Evolutionary conservation across 2,888 invertebrate species (phyloP).

Genomic region (Phyllotreta striolata): DNA sequence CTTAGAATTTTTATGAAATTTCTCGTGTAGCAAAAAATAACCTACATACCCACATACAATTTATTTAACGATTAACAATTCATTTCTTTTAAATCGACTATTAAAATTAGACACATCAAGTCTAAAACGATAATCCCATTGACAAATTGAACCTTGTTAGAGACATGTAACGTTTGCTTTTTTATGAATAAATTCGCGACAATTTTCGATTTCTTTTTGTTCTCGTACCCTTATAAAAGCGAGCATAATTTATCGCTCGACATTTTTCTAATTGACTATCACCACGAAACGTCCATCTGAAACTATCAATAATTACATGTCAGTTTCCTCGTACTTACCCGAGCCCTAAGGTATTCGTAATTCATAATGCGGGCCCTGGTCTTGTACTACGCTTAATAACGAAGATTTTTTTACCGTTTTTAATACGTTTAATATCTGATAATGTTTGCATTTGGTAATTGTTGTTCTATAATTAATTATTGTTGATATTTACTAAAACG

Average conservation of each 20-base stretch:
- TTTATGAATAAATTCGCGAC: neutral
- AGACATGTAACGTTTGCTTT: slow-evolving; percentile 7
- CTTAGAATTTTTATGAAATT: too few relatives aligned
- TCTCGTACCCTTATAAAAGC: slow-evolving; percentile 24
- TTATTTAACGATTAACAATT: too few relatives aligned
- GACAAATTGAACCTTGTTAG: slow-evolving; percentile 12
- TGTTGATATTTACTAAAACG: neutral
- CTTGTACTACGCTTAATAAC: slow-evolving; percentile 5
- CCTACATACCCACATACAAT: too few relatives aligned
- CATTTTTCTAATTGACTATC: slow-evolving; percentile 23
- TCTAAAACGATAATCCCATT: slow-evolving; percentile 6
- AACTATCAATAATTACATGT: slow-evolving; percentile 25
- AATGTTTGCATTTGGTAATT: slow-evolving; percentile 6
- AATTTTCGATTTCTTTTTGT: slow-evolving; percentile 11
- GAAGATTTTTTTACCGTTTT: slow-evolving; percentile 4
- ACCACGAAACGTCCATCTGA: slow-evolving; percentile 15
- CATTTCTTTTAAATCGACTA: neutral
- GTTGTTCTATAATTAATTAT: neutral
- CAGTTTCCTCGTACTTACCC: slow-evolving; percentile 11
- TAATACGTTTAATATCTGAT: neutral
- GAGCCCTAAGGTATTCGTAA: neutral
- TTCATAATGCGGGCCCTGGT: slow-evolving; percentile 7
- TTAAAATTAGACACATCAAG: neutral
- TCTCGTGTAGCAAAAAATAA: too few relatives aligned
- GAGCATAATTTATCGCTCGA: slow-evolving; percentile 25